phyloP scores from a whole-genome alignment of 2,797 vertebrate species.

The Lagodon rhomboides region DNA sequence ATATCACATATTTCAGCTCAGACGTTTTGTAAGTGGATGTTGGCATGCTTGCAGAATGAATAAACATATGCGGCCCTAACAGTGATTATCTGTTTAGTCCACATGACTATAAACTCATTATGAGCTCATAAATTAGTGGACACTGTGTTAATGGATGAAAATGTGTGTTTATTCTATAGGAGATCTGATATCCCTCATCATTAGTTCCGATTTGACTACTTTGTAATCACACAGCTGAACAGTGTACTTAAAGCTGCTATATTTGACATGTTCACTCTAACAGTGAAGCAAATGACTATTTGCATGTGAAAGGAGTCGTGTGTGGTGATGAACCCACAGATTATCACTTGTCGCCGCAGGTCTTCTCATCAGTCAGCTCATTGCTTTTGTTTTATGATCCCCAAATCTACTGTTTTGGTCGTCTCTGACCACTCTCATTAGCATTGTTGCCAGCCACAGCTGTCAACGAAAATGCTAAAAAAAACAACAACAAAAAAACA shows the following conservation, averaged over 20 bases:
- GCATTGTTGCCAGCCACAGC: not conserved
- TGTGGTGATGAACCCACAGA: not conserved
- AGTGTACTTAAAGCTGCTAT: conserved; percentile 4
- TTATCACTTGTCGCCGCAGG: not conserved
- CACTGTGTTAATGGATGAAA: not conserved
- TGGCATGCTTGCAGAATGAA: not conserved
- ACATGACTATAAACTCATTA: conserved; percentile 9
- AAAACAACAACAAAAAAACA: no score
- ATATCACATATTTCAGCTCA: not conserved
- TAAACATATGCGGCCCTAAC: conserved; percentile 5
- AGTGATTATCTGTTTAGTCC: not conserved
- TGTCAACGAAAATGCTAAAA: not conserved
- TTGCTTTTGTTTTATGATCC: not conserved
- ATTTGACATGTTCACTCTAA: not conserved
- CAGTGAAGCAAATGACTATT: not conserved
- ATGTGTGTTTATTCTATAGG: conserved; percentile 20
- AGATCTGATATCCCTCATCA: not conserved
- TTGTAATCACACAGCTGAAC: conserved; percentile 1
- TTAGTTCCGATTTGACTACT: not conserved
- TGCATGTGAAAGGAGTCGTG: not conserved
- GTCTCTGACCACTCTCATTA: not conserved
- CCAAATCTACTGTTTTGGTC: not conserved
- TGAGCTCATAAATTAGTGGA: not conserved
- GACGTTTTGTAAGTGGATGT: not conserved
- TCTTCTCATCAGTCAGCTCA: not conserved